Evolutionary conservation across 1,140 invertebrate genomes (phyloP).

Genomic region (Trinorchestia longiramus): DNA sequence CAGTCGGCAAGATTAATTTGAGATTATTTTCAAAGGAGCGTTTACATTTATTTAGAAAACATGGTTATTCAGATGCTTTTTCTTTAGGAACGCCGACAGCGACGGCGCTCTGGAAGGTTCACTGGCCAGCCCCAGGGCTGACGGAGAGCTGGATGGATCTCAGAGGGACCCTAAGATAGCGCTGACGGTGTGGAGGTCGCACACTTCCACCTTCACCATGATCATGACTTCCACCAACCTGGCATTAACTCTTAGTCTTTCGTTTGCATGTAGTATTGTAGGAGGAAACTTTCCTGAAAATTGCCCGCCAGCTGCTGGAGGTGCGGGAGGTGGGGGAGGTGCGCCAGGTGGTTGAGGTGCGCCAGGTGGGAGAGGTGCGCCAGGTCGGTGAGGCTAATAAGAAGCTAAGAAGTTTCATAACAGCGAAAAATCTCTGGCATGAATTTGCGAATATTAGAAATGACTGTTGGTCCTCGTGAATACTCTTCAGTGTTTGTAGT

Average conservation of each 20-base stretch:
- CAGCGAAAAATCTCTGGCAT: too few species aligned
- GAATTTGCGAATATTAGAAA: too few species aligned
- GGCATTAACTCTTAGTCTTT: neutral
- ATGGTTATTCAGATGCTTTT: neutral
- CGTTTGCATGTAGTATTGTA: neutral
- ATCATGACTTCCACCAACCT: slow-evolving; percentile 26
- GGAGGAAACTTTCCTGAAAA: neutral
- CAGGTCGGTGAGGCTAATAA: too few species aligned
- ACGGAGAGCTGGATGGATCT: neutral
- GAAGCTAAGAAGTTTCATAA: too few species aligned
- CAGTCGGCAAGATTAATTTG: neutral
- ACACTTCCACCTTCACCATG: slow-evolving; percentile 37
- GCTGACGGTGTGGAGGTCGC: neutral
- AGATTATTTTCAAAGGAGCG: neutral
- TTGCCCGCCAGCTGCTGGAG: neutral
- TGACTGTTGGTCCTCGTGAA: too few species aligned
- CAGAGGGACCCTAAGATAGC: neutral
- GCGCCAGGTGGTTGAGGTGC: too few species aligned
- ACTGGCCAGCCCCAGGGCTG: neutral
- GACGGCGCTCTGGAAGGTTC: neutral
- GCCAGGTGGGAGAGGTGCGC: too few species aligned
- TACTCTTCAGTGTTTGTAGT: too few species aligned
- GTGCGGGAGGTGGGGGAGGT: too few species aligned
- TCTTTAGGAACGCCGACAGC: neutral
- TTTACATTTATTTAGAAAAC: neutral